Evolutionary conservation across 2,888 invertebrate genomes (phyloP), one percentile per base, ranked within the genome.

Genomic region (Dryobota labecula): DNA sequence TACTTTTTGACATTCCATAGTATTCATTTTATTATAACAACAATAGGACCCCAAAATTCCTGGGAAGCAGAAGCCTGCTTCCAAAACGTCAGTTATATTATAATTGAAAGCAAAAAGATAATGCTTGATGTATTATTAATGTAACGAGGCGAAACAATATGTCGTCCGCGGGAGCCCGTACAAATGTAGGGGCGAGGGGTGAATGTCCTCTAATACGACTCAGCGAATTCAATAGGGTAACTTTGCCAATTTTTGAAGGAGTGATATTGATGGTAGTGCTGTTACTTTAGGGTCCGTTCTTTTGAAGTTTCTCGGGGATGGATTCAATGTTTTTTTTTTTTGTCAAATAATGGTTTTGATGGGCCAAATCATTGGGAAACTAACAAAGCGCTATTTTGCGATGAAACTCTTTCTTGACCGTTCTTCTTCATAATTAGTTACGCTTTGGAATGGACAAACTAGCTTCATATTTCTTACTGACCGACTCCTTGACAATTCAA

Each of bases 131-230:
- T 72, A 75, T 75, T 78, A 78, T 80, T 60, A 70, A 70, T 49
- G 83, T 73, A 72, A 75, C 68, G 18, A 63, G 62, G 73, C 51
- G 68, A 79, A 69, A 77, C 84, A 83, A 70, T 81, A 69, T 73
- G 75, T 76, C 75, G 62, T 53, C 24, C 36, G 30, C 54, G 62
- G 36, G 83, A 84, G 81, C 60, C 76, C 85, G 41, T 84, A 86
- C 74, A 77, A 85, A 70, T 63, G 61, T 49, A 58, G 73, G 75
- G 76, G 84, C 61, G 72, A 57, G 71, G 73, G 80, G 77, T 86
- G 80, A 84, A 85, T 60, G 85, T 57, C 68, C 85, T 76, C 51
- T 60, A 54, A 53, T 41, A 20, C 79, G 65, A 9, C 53, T 70
- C 72, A 73, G 53, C 45, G 60, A 65, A 66, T 63, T 66, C 70